Conservation (phyloP, 2,888 invertebrate genomes). For the Sicus ferrugineus region DNA sequence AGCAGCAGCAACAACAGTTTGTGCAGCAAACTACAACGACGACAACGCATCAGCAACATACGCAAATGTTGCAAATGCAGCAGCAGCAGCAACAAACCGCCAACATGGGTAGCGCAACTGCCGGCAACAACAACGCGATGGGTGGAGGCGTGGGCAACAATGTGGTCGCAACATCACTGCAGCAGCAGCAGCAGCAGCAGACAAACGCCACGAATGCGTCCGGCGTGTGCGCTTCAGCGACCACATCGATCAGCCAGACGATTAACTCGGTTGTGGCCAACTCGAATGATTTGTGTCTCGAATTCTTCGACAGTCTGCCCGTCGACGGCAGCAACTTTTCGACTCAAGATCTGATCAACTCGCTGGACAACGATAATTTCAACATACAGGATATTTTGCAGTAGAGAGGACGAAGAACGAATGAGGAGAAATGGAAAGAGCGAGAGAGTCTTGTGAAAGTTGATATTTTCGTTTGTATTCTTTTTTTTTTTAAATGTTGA, state of each 20-base stretch:
- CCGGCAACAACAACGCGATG: constrained; percentile 40
- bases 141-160: constrained; percentile 38
- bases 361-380: constrained; percentile 79
- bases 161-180: constrained; percentile 34
- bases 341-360: constrained; percentile 83
- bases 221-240: constrained; percentile 45
- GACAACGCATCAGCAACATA: constrained; percentile 60
- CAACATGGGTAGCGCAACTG: constrained; percentile 33
- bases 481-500: constrained; percentile 10
- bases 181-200: constrained; percentile 43
- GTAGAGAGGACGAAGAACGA: constrained; percentile 42
- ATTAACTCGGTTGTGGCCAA: constrained; percentile 64
- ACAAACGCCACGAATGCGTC: constrained; percentile 37
- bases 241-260: constrained; percentile 60
- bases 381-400: constrained; percentile 74
- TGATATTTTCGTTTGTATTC: neutral
- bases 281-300: constrained; percentile 77
- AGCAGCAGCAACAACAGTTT: constrained; percentile 63
- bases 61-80: constrained; percentile 61
- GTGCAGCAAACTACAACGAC: constrained; percentile 58
- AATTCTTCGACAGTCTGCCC: constrained; percentile 85
- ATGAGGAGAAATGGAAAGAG: neutral
- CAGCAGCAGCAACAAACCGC: constrained; percentile 55
- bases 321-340: constrained; percentile 79
- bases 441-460: neutral